These are phyloP conservation scores for Rhegmatorhina hoffmannsi DNA, from an alignment of 2,113 vertebrate species.

Conservation along the genomic window DNA sequence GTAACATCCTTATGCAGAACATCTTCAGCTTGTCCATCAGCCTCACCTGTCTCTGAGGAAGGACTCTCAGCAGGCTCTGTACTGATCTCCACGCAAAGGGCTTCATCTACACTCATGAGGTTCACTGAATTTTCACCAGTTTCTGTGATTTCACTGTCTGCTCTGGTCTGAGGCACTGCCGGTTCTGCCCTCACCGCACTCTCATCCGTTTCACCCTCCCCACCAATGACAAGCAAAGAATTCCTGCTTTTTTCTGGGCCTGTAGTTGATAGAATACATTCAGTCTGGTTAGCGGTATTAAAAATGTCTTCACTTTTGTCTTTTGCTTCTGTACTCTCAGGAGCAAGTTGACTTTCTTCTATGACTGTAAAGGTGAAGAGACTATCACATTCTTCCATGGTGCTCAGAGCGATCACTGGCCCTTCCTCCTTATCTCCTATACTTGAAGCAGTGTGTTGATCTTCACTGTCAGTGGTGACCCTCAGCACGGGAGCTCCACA, in stretches of 20 bases:
- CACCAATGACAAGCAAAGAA: not conserved
- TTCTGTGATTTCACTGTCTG: not conserved
- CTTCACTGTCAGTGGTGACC: not conserved
- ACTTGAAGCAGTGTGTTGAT: not conserved
- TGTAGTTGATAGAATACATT: not conserved
- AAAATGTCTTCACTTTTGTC: not conserved
- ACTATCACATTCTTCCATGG: conserved; percentile 7
- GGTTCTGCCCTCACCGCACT: not conserved
- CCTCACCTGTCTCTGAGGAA: not conserved
- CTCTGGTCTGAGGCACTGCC: not conserved
- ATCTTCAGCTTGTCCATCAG: not conserved
- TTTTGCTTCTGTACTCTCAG: not conserved
- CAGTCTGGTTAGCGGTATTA: not conserved
- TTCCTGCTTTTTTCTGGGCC: not conserved
- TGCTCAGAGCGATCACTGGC: not conserved
- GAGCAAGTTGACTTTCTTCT: conserved; percentile 6
- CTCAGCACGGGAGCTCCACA: conserved; percentile 37
- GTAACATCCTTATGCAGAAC: not conserved
- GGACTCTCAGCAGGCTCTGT: not conserved
- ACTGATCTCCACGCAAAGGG: not conserved
- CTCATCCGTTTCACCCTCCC: not conserved
- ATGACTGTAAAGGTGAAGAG: not conserved
- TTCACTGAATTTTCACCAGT: not conserved
- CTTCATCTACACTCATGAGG: conserved; percentile 1
- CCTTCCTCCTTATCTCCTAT: not conserved